These are phyloP conservation scores for Poecilia picta DNA, from an alignment of 2,797 vertebrate species.

Conservation along the genomic window DNA sequence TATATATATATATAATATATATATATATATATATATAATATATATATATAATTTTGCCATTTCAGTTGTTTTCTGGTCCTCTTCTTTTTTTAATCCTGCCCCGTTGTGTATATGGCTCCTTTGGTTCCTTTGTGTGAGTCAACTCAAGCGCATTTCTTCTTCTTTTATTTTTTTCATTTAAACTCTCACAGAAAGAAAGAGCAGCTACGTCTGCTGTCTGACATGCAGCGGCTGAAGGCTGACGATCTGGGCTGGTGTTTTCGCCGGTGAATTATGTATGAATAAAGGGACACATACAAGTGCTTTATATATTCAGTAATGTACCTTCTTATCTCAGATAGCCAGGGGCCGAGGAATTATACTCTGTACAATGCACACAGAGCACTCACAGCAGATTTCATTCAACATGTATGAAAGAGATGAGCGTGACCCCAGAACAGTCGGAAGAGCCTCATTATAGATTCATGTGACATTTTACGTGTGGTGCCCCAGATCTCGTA, in stretches of 20 bases:
- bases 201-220: neutral
- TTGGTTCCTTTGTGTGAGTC: neutral
- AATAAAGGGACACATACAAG: constrained; percentile 30
- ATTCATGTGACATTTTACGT: constrained; percentile 69
- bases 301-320: constrained; percentile 55
- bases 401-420: constrained; percentile 54
- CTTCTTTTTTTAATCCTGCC: neutral
- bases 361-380: constrained; percentile 4
- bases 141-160: neutral
- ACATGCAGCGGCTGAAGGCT: neutral
- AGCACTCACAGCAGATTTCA: constrained; percentile 38
- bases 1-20: neutral
- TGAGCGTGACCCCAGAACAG: constrained; percentile 56
- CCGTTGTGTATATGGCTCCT: neutral
- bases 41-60: neutral
- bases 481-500: constrained; percentile 44
- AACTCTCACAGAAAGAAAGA: neutral
- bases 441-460: constrained; percentile 62
- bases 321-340: constrained; percentile 30
- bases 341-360: constrained; percentile 32
- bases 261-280: constrained; percentile 46
- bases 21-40: neutral
- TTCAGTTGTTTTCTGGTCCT: neutral
- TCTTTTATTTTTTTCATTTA: neutral
- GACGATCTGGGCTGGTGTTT: constrained; percentile 4